Conservation (phyloP, 2,888 invertebrate species). For the Athalia cordata region DNA sequence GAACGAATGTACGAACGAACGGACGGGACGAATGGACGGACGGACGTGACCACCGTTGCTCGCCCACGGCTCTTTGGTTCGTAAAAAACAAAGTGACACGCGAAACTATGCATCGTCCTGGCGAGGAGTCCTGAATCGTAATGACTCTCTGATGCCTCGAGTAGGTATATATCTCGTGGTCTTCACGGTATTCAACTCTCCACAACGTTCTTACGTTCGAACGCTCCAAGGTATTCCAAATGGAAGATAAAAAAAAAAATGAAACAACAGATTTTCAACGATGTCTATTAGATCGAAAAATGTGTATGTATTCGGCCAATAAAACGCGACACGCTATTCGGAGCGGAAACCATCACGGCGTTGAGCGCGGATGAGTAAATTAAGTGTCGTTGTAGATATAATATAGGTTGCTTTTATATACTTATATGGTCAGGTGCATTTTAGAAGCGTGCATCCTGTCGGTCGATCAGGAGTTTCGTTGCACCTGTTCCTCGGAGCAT, state of each 20-base stretch:
- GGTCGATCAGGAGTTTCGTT: neutral
- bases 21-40: conserved; percentile 51
- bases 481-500: conserved; percentile 20
- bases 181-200: conserved; percentile 5
- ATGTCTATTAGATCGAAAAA: neutral
- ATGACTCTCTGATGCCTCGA: conserved; percentile 48
- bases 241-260: neutral
- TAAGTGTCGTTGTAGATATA: neutral
- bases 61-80: conserved; percentile 62
- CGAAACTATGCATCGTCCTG: conserved; percentile 67
- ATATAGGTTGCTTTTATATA: neutral
- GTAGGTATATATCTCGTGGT: conserved; percentile 16
- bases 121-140: conserved; percentile 65
- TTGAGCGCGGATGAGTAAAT: too few species aligned
- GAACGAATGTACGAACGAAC: conserved; percentile 50
- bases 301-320: neutral
- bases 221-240: neutral
- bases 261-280: neutral
- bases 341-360: too few species aligned
- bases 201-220: neutral
- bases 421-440: conserved; percentile 22
- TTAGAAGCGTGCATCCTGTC: conserved; percentile 41
- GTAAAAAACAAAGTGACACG: conserved; percentile 63
- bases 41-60: conserved; percentile 55
- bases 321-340: neutral